phyloP scores from a whole-genome alignment of 2,888 invertebrate genomes.

The Bombylius major region DNA sequence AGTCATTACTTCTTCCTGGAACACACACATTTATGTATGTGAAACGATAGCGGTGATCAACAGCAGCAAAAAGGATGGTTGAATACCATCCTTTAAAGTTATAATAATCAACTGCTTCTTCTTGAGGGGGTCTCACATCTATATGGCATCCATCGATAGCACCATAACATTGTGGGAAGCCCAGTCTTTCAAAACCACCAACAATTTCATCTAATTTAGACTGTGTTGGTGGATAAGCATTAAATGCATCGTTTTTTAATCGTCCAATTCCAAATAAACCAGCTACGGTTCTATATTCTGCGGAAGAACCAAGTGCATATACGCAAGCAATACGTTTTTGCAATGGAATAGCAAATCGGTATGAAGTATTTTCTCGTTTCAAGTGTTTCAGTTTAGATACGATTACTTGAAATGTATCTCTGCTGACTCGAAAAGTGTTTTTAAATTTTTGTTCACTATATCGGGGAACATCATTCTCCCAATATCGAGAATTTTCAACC shows the following conservation, averaged over 20 bases:
- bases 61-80: background rate
- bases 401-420: background rate
- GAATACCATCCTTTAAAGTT: constrained; percentile 7
- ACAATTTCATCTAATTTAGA: background rate
- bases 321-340: constrained; percentile 3
- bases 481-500: too few relatives aligned
- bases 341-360: background rate
- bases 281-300: constrained; percentile 2
- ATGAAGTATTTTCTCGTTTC: background rate
- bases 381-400: background rate
- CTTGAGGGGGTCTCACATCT: constrained; percentile 1
- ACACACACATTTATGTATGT: constrained; percentile 1
- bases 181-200: background rate
- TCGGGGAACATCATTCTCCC: too few relatives aligned
- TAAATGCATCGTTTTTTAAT: background rate
- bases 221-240: background rate
- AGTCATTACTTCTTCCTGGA: constrained; percentile 5
- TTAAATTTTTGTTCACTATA: too few relatives aligned
- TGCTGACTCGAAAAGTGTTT: too few relatives aligned
- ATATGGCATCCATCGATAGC: constrained; percentile 5
- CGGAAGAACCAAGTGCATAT: constrained; percentile 5
- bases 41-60: constrained; percentile 1
- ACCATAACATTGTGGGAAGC: constrained; percentile 3
- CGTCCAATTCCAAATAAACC: constrained; percentile 9
- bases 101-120: constrained; percentile 2